Conservation (phyloP, 2,113 vertebrate species). For the Onychorhynchus coronatus region DNA sequence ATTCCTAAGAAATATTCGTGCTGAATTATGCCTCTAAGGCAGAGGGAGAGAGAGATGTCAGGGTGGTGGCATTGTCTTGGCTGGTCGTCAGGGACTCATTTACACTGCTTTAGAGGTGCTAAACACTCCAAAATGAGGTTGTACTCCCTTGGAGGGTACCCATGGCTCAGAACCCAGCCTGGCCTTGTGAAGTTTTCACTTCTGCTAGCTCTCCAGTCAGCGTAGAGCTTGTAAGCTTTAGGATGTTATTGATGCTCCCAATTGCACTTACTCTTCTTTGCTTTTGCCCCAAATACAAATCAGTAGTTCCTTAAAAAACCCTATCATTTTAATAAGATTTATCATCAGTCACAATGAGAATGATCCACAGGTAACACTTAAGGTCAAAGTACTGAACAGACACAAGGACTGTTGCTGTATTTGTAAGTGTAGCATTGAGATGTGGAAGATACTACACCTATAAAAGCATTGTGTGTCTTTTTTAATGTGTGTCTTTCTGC, state of each 20-base stretch:
- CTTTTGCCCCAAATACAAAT: not conserved
- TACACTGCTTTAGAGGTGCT: not conserved
- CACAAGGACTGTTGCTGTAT: not conserved
- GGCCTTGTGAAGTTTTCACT: not conserved
- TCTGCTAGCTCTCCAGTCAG: not conserved
- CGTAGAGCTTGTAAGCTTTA: not conserved
- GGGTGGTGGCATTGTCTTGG: not conserved
- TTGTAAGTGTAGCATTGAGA: not conserved
- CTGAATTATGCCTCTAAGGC: not conserved
- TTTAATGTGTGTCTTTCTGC: fast-evolving
- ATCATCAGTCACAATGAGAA: not conserved
- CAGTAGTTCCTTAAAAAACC: not conserved
- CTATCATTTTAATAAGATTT: not conserved
- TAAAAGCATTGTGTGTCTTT: not conserved
- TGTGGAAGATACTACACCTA: not conserved
- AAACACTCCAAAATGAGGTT: not conserved
- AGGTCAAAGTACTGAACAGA: not conserved
- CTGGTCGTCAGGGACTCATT: not conserved
- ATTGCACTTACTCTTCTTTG: not conserved
- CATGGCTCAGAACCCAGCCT: not conserved
- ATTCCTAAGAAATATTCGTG: not conserved
- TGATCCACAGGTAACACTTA: not conserved
- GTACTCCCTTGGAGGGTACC: not conserved
- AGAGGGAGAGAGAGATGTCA: not conserved
- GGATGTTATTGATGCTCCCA: not conserved